These are phyloP conservation scores for Sinosuthora webbiana DNA, from an alignment of 2,113 vertebrate species.

Conservation along the genomic window DNA sequence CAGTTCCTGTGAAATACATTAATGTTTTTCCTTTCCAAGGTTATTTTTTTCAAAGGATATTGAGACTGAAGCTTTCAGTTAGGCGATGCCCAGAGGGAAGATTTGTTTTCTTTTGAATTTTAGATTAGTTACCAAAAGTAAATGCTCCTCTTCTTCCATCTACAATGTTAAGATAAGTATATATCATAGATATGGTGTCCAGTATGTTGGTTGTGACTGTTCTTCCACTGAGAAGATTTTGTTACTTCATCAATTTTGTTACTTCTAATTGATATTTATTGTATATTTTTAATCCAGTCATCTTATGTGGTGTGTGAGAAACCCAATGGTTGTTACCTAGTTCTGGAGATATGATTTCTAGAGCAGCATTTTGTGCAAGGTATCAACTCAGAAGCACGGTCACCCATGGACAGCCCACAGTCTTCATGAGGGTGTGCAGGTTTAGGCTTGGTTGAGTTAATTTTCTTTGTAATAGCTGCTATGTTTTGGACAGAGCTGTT, in stretches of 20 bases:
- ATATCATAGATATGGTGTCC: neutral
- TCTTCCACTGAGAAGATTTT: neutral
- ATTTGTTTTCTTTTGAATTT: neutral
- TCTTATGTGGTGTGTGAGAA: neutral
- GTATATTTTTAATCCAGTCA: neutral
- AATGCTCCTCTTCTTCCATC: neutral
- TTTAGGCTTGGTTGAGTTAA: neutral
- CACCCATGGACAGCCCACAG: neutral
- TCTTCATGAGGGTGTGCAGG: accelerated
- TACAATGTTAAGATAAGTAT: neutral
- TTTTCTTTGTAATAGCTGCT: neutral
- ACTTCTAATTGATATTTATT: neutral
- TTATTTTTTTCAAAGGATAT: neutral
- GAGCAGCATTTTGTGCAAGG: neutral
- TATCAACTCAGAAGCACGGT: neutral
- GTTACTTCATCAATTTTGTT: neutral
- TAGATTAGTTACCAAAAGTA: neutral
- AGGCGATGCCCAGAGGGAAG: neutral
- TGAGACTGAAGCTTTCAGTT: neutral
- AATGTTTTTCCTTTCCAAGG: neutral
- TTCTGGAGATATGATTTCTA: neutral
- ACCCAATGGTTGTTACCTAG: neutral
- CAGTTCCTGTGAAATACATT: neutral
- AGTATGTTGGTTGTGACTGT: neutral
- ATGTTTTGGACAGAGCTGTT: neutral